These are phyloP conservation scores for Ischnura elegans DNA, from an alignment of 2,888 invertebrate genomes.

Conservation along the genomic window DNA sequence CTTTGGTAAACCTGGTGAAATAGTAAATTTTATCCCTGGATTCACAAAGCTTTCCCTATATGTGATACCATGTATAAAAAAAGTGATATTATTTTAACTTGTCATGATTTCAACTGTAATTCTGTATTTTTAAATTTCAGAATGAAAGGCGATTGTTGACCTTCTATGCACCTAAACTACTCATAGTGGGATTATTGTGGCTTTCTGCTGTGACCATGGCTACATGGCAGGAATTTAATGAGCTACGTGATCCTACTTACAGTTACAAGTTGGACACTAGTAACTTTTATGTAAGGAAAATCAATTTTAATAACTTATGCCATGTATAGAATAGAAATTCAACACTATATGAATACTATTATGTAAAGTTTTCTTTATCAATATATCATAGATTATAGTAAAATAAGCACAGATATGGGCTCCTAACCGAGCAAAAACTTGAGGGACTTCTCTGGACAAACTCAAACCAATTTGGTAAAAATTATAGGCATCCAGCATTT, in stretches of 20 bases:
- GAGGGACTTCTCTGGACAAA: background rate
- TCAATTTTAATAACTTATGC: background rate
- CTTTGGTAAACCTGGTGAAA: too few relatives aligned
- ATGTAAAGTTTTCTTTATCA: too few relatives aligned
- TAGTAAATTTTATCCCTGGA: too few relatives aligned
- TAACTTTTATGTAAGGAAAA: constrained; percentile 87
- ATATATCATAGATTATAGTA: too few relatives aligned
- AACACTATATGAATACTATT: too few relatives aligned
- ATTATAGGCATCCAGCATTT: background rate
- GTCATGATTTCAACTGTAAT: background rate
- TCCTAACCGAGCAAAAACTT: too few relatives aligned
- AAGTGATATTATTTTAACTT: background rate
- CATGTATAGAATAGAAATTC: too few relatives aligned
- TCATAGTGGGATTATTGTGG: constrained; percentile 93
- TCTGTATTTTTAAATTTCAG: constrained; percentile 80
- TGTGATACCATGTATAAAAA: too few relatives aligned
- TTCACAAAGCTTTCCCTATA: too few relatives aligned
- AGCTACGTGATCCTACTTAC: constrained; percentile 94
- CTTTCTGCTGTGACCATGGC: constrained; percentile 91
- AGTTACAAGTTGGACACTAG: constrained; percentile 92
- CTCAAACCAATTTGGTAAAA: background rate
- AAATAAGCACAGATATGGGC: too few relatives aligned
- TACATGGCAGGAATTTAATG: constrained; percentile 94
- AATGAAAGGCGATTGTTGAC: constrained; percentile 91
- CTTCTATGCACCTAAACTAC: constrained; percentile 94